Base-by-base conservation (phyloP, 2,797 vertebrate genomes). In the Vireo griseus region DNA sequence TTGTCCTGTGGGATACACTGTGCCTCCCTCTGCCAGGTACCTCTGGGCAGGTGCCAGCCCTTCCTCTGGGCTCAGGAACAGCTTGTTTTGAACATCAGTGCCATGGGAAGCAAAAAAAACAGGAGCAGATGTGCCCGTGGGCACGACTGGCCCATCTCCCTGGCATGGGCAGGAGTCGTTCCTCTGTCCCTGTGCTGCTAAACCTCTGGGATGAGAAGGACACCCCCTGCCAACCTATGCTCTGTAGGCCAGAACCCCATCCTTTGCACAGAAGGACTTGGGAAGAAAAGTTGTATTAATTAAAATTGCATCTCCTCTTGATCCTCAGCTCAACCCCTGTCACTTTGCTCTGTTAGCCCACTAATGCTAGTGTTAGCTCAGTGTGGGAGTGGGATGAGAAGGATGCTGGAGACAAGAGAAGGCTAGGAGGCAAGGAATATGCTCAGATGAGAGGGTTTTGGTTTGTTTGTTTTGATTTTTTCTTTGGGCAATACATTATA, bases 1-100 rank as follows among this genome's bases (percentile, higher is more conserved):
- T 52, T n/a, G 5, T 84, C 58, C 66, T 0, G 0, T 5, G 9
- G 65, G 40, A 40, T 10, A 11, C 0, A 1, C 62, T 3, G 31
- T 62, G 61, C 55, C 26, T 91, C 55, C 67, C 44, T 13, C 52
- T 77, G 92, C 86, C 80, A 69, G 83, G 77, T 81, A 69, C 33
- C 7, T 2, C 0, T 10, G 44, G 83, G 44, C 66, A 84, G 67
- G 69, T 2, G 6, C 71, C 86, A 96, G 74, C 54, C 80, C 28
- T 78, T 86, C 84, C 51, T 26, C 48, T 37, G 77, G 19, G 28
- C 39, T 89, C 0, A 1, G 78, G 84, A 86, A 82, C 77, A 79
- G 81, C 88, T 88, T 91, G 89, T 95, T 92, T 95, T 22, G 52
- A 74, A 80, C 0, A 0, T 5, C 1, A 2, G 35, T 25, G 55